Evolutionary conservation across 1,140 invertebrate genomes (phyloP).

Genomic region (Orussus abietinus): DNA sequence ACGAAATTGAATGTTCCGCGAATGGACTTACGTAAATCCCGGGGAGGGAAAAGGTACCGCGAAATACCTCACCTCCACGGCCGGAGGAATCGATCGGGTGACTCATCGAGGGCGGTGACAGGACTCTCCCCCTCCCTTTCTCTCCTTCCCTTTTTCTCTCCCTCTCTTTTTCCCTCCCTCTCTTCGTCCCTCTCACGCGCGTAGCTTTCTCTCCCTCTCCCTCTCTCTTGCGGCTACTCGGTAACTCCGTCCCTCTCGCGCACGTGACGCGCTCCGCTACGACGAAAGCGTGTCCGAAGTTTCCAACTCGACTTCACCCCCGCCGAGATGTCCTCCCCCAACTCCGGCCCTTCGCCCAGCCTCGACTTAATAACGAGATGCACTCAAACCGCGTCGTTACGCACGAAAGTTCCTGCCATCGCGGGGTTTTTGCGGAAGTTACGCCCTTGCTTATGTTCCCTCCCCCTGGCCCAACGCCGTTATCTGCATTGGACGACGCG

Average conservation of each 20-base stretch:
- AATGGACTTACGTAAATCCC: conserved; percentile 24
- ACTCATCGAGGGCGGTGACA: conserved; percentile 45
- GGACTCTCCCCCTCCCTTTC: conserved; percentile 23
- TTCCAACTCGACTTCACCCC: conserved; percentile 25
- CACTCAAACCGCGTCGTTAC: conserved; percentile 17
- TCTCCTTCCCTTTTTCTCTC: conserved; percentile 18
- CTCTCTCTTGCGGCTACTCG: too few species aligned
- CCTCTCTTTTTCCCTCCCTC: conserved; percentile 15
- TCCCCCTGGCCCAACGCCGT: too few species aligned
- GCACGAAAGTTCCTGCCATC: too few species aligned
- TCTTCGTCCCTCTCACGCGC: conserved; percentile 14
- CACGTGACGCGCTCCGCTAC: conserved; percentile 20
- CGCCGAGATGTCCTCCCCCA: conserved; percentile 1
- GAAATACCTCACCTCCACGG: conserved; percentile 22
- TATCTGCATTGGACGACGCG: conserved; percentile 7
- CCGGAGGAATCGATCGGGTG: conserved; percentile 42
- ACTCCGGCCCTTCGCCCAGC: not conserved
- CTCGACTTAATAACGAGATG: conserved; percentile 24
- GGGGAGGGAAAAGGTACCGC: conserved; percentile 15
- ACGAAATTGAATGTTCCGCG: conserved; percentile 34
- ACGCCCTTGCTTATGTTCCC: too few species aligned
- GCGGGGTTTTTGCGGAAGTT: too few species aligned
- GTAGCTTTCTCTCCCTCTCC: conserved; percentile 20
- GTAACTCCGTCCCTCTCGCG: conserved; percentile 14
- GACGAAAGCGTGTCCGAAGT: conserved; percentile 37